Evolutionary conservation across 64 coral and sea anemone genomes (phyloP).

Genomic region (Pocillopora damicornis): DNA sequence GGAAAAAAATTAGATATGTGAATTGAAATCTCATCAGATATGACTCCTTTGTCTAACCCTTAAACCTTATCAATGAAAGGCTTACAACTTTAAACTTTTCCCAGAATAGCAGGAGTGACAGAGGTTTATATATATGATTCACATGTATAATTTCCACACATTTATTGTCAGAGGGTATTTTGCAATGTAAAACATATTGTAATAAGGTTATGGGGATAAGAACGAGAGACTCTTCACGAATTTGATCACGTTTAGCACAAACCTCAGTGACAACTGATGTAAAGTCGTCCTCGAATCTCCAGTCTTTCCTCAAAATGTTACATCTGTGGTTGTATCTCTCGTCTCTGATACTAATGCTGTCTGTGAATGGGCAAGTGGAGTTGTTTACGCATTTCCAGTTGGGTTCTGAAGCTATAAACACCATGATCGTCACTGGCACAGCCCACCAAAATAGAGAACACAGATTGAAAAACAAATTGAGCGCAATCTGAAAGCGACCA

Average conservation of each 20-base stretch:
- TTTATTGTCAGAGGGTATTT: too few relatives aligned
- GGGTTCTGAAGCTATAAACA: constrained; percentile 21
- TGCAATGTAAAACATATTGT: too few relatives aligned
- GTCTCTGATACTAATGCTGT: background rate
- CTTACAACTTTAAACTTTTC: too few relatives aligned
- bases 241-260: background rate
- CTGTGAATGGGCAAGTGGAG: constrained; percentile 39
- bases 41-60: too few relatives aligned
- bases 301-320: constrained; percentile 41
- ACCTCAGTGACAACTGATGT: constrained; percentile 42
- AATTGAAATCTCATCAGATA: too few relatives aligned
- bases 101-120: too few relatives aligned
- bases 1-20: background rate
- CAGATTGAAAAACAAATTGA: background rate
- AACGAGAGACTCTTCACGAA: background rate
- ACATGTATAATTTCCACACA: too few relatives aligned
- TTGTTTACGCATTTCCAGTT: constrained; percentile 34
- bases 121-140: too few relatives aligned
- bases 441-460: background rate
- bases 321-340: constrained; percentile 50
- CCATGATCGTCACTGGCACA: background rate
- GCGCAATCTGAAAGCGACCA: constrained; percentile 30
- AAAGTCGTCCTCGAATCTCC: constrained; percentile 47
- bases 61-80: too few relatives aligned
- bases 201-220: too few relatives aligned